Evolutionary conservation across 1,140 invertebrate genomes (phyloP), one percentile per base, ranked within the genome.

Genomic region (Scaptomyza montana): DNA sequence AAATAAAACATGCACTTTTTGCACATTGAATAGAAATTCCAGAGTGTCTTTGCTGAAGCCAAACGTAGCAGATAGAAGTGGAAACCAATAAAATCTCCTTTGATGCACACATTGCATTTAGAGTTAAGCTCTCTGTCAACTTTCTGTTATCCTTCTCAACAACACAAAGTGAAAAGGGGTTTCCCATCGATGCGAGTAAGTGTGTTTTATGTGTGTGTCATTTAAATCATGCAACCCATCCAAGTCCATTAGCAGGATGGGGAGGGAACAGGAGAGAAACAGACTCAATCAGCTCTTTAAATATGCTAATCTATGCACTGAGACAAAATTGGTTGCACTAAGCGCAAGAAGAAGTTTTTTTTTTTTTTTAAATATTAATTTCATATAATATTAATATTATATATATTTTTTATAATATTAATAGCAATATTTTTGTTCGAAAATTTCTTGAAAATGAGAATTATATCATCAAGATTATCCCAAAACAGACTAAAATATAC

Each of bases 291-390:
- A 72, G 57, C 66, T 64, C 56, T 67, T 87, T 51, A 78, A 75
- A 75, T 81, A 87, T 85, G 81, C 51, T 75, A 85, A 85, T 81
- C 82, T 80, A 60, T 30, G 47, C 39, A n/a, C n/a, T 43, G 39
- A 43, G 8, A 43, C 1, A 43, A n/a, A 43, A 2, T n/a, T 8
- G 33, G 33, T 5, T 5, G 30, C 7, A 33, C 7, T 7, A 25
- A 25, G 21, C 2, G 3, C 21, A 25, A 25, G 21, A 25, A 25
- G 21, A n/a, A n/a, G n/a, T n/a, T n/a, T n/a, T n/a, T n/a, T n/a
- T n/a, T n/a, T n/a, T n/a, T n/a, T n/a, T n/a, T n/a, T n/a, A n/a
- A n/a, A n/a, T n/a, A n/a, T n/a, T n/a, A n/a, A n/a, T n/a, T n/a
- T n/a, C n/a, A n/a, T n/a, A n/a, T n/a, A n/a, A n/a, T n/a, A n/a